These are phyloP conservation scores for Choloepus hoffmanni DNA, from an alignment of 2,113 vertebrate species.

Conservation along the genomic window DNA sequence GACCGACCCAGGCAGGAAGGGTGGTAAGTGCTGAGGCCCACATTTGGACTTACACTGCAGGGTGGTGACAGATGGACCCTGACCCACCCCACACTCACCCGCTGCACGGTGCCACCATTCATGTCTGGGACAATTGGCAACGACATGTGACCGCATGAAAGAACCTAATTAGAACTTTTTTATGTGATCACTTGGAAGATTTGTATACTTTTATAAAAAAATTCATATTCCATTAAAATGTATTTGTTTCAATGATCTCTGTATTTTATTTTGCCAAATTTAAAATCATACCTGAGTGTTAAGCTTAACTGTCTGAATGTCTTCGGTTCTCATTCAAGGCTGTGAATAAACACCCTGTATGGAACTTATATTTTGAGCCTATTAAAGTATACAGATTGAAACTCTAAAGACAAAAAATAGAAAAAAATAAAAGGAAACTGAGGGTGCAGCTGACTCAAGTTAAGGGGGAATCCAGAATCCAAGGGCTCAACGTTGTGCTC, in stretches of 20 bases:
- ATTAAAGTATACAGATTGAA: neutral
- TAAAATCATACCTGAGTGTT: neutral
- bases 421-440: neutral
- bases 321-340: conserved; percentile 8
- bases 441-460: neutral
- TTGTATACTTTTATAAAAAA: neutral
- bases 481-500: accelerated
- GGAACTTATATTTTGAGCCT: neutral
- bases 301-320: conserved; percentile 44
- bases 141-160: neutral
- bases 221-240: conserved; percentile 31
- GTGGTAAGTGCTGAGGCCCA: neutral
- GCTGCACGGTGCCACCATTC: neutral
- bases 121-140: neutral
- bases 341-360: neutral
- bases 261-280: neutral
- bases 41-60: neutral
- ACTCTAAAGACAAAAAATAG: neutral
- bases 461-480: neutral
- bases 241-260: conserved; percentile 20
- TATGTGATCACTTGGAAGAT: conserved; percentile 20
- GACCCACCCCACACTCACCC: accelerated
- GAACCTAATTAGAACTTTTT: neutral
- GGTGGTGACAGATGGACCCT: neutral
- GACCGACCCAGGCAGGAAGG: accelerated